phyloP scores from a whole-genome alignment of 2,113 vertebrate genomes.

The Synodontis membranacea region DNA sequence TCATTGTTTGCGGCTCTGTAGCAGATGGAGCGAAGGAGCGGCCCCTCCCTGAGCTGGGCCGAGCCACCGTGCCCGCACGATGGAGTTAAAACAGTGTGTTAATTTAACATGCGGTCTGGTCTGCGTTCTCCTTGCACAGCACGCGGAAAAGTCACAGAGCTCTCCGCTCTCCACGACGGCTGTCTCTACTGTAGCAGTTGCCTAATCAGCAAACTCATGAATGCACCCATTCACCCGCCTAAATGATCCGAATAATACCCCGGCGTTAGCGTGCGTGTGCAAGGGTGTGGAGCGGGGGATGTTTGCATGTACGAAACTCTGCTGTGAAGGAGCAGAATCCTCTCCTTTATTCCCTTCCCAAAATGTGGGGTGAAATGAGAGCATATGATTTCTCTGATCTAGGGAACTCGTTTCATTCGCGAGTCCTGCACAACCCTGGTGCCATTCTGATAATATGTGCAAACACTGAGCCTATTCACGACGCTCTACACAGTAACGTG shows the following conservation, averaged over 20 bases:
- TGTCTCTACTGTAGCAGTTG: slow-evolving; percentile 1
- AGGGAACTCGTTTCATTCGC: slow-evolving; percentile 32
- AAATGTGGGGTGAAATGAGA: not conserved
- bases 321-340: not conserved
- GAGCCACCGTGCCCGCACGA: slow-evolving; percentile 36
- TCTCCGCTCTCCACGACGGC: not conserved
- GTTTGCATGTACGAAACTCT: not conserved
- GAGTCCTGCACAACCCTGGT: slow-evolving; percentile 11
- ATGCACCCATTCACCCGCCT: slow-evolving; percentile 1
- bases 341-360: not conserved
- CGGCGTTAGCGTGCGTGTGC: not conserved
- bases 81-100: slow-evolving; percentile 40
- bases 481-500: slow-evolving; percentile 29
- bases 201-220: slow-evolving; percentile 33
- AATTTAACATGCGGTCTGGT: slow-evolving; percentile 20
- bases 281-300: not conserved
- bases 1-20: slow-evolving; percentile 53
- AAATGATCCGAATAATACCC: slow-evolving; percentile 9
- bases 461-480: slow-evolving; percentile 43
- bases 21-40: slow-evolving; percentile 54
- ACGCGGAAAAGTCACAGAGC: not conserved
- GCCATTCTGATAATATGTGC: slow-evolving; percentile 20
- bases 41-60: slow-evolving; percentile 50
- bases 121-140: not conserved
- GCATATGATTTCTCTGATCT: not conserved